A percentile compares a stretch with the other conserved stretches of the same genome.
phyloP scores from a whole-genome alignment of 2,113 vertebrate genomes.

The Antigone vipio region DNA sequence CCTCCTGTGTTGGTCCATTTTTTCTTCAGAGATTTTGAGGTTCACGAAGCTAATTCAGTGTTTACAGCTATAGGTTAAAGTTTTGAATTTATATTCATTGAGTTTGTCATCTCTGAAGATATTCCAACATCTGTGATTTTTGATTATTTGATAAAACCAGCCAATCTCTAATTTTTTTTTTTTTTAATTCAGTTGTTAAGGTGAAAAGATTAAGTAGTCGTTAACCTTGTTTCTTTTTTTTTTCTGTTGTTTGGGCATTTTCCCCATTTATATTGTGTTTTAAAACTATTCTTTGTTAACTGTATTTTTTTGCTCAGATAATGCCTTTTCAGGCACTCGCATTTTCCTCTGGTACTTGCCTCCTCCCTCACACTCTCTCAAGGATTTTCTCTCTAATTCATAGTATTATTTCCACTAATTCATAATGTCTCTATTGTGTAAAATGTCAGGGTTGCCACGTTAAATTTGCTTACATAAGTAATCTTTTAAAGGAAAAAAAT shows the following conservation, averaged over 20 bases:
- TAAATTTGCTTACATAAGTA: neutral
- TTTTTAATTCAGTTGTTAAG: neutral
- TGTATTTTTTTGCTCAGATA: neutral
- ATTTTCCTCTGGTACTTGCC: neutral
- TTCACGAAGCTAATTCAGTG: neutral
- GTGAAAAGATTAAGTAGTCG: neutral
- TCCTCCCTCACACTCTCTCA: neutral
- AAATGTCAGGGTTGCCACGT: neutral
- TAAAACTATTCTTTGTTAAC: neutral
- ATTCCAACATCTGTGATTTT: neutral
- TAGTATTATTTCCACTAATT: neutral
- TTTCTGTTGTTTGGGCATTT: neutral
- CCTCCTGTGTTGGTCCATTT: neutral
- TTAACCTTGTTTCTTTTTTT: neutral
- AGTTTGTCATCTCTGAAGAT: neutral
- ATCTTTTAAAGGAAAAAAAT: neutral
- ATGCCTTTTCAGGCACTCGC: neutral
- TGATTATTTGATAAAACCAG: neutral
- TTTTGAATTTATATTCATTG: neutral
- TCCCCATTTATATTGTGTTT: neutral
- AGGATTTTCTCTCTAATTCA: neutral
- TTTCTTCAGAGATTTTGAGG: neutral
- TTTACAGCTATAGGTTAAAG: neutral
- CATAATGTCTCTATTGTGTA: neutral
- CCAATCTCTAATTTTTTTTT: neutral